Evolutionary conservation across 2,797 vertebrate species (phyloP), one percentile per base, ranked within the genome.

Genomic region (Spea hammondii): DNA sequence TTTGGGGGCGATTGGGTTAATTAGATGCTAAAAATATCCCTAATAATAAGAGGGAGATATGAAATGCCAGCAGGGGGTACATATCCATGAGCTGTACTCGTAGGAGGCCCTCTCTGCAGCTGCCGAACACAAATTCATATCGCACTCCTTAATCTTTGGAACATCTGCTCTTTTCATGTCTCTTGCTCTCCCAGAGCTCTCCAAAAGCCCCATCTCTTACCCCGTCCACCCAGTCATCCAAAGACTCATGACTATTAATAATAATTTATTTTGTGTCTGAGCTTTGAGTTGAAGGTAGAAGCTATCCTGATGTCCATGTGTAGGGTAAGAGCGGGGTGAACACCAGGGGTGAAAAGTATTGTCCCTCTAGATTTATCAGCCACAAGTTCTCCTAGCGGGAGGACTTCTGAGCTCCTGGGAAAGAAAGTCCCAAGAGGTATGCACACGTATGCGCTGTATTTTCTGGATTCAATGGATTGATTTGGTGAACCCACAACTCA

Each of bases 31-130:
- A 72, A 82, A 77, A 77, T 82, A 82, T 4, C 32, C 44, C 45
- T 72, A 77, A 76, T 76, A 79, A 79, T 70, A 81, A 76, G 65
- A 66, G 73, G 66, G 79, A 81, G 79, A 81, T 82, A 77, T 82
- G 79, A 82, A 77, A 77, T 82, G 74, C 73, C 70, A 77, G 53
- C 49, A 32, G 62, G 70, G 74, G 74, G 76, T 77, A 72, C 74
- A 77, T 77, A 77, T 77, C 74, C 74, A 68, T 66, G 79, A 82
- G 69, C 64, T 49, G 65, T 68, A 77, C 74, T 73, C 70, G 70
- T 77, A 74, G 79, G 79, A 77, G 70, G 79, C 70, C 65, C 5
- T 11, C n/a, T 6, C 70, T 65, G 74, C 79, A 82, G 75, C 79
- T 77, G 70, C 70, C 70, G 5, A 32, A 54, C 9, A 17, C 70